Evolutionary conservation across 2,797 vertebrate species (phyloP).

Genomic region (Rhabdomys pumilio): DNA sequence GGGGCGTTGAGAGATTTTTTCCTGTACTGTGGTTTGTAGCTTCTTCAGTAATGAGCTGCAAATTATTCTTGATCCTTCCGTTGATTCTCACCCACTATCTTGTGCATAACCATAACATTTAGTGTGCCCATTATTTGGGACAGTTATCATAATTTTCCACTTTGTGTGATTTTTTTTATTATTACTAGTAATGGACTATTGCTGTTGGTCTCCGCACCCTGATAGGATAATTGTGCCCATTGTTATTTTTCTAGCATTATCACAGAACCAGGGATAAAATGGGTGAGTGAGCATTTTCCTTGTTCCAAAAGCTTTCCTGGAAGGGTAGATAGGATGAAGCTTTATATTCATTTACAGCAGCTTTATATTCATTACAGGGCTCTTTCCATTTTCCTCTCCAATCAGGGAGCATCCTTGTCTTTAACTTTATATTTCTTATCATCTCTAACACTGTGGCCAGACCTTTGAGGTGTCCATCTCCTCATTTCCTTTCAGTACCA

Average conservation of each 20-base stretch:
- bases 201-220: not conserved
- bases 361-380: not conserved
- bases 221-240: not conserved
- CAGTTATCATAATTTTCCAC: not conserved
- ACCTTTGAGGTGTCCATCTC: not conserved
- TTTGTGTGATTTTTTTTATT: not conserved
- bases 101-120: slow-evolving; percentile 7
- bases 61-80: not conserved
- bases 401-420: not conserved
- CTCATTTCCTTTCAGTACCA: not conserved
- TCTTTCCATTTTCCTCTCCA: not conserved
- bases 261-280: not conserved
- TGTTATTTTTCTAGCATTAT: slow-evolving; percentile 15
- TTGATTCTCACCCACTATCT: slow-evolving; percentile 32
- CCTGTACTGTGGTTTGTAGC: not conserved
- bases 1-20: not conserved
- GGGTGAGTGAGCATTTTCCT: not conserved
- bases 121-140: not conserved
- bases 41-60: not conserved
- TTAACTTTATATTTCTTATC: not conserved
- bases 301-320: slow-evolving; percentile 27
- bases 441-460: not conserved
- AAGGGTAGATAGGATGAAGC: slow-evolving; percentile 21
- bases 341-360: not conserved
- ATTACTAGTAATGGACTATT: not conserved